Evolutionary conservation across 2,888 invertebrate genomes (phyloP), one percentile per base, ranked within the genome.

Genomic region (Meteorus colon): DNA sequence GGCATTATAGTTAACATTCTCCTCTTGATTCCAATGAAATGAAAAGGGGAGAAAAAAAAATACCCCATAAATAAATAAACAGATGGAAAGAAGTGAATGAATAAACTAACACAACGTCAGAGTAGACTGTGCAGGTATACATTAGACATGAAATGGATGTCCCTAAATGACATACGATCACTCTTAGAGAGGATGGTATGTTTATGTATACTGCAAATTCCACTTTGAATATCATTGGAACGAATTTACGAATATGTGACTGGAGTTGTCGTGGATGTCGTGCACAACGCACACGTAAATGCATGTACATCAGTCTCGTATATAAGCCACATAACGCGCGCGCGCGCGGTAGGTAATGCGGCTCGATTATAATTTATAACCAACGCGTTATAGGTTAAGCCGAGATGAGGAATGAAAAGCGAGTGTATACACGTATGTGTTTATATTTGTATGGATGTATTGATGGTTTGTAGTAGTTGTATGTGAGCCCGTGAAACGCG

Each of bases 341-440:
- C 74, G 66, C 77, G 73, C 73, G 73, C 69, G 73, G 77, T 73
- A 76, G 79, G 75, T 79, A 76, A 75, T 73, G 73, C 66, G 34
- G 45, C 66, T 77, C 79, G 75, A 80, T 78, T 78, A 80, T 80
- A 78, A 78, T 78, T 80, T 80, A 80, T 76, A 77, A 77, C 74
- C 66, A 69, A 72, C 41, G 66, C 34, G 55, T 69, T 68, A 74
- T 74, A 41, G 31, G 60, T 69, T 41, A 68, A 74, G 59, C 45
- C 60, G 37, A 29, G 60, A 48, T 69, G 55, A 65, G 72, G 65
- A 69, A 69, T 60, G 66, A 45, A 76, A 72, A 75, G 55, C 34
- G 51, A 70, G 62, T 60, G 37, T 48, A 10, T 5, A 63, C n/a
- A 55, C 10, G 48, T 60, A 12, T 60, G 60, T 27, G 14, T 24